These are phyloP conservation scores for Pseudolycoriella hygida DNA, from an alignment of 2,888 invertebrate species.

Conservation along the genomic window DNA sequence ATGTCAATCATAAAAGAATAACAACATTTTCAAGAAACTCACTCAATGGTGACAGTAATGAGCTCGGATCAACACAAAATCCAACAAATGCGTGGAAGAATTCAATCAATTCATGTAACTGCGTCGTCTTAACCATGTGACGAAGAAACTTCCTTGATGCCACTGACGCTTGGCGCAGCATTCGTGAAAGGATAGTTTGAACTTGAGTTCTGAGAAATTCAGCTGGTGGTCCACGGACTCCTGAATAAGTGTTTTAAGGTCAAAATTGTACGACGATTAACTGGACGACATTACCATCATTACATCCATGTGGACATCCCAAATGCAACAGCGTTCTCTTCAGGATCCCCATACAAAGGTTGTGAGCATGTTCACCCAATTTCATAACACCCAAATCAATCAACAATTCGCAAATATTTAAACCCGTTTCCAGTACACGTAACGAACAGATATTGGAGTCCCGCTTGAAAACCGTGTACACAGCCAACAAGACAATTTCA, in stretches of 20 bases:
- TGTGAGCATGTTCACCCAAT: constrained; percentile 28
- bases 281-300: constrained; percentile 47
- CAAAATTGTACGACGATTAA: too few species aligned
- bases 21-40: too few species aligned
- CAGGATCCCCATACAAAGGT: constrained; percentile 28
- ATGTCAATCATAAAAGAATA: constrained; percentile 10
- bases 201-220: constrained; percentile 82
- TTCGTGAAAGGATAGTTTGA: constrained; percentile 54
- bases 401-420: constrained; percentile 80
- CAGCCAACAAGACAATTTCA: constrained; percentile 67
- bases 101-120: constrained; percentile 72
- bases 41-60: constrained; percentile 74
- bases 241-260: too few species aligned
- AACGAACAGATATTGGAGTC: constrained; percentile 70
- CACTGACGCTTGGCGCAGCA: constrained; percentile 45
- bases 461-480: constrained; percentile 70
- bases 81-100: constrained; percentile 91
- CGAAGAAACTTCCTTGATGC: constrained; percentile 37
- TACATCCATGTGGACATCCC: constrained; percentile 90
- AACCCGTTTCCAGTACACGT: constrained; percentile 79
- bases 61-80: constrained; percentile 84
- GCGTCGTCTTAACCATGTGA: constrained; percentile 59
- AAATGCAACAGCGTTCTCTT: constrained; percentile 51
- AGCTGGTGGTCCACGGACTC: constrained; percentile 66
- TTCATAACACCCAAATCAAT: constrained; percentile 78